A percentile compares a stretch with the other conserved stretches of the same genome.
Evolutionary conservation across 1,140 invertebrate genomes (phyloP).

Genomic region (Leptestheria dahalacensis): DNA sequence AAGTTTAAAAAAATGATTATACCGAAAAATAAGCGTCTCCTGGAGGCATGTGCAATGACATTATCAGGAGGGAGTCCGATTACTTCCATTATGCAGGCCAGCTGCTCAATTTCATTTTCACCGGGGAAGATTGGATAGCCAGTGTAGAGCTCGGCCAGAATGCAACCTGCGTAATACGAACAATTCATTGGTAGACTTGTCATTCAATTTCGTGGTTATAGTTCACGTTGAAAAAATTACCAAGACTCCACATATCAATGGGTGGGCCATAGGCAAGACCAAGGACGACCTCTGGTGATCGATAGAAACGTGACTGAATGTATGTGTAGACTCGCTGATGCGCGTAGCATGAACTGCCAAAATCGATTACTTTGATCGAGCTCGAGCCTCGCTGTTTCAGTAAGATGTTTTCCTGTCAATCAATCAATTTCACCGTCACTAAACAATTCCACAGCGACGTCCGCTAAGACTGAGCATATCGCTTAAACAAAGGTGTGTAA

Average conservation of each 20-base stretch:
- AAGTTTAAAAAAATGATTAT: too few relatives aligned
- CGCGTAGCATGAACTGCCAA: constrained; percentile 68
- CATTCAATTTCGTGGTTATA: too few relatives aligned
- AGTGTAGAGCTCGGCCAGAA: constrained; percentile 90
- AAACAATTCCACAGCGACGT: neutral
- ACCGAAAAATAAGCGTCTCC: constrained; percentile 74
- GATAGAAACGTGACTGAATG: constrained; percentile 95
- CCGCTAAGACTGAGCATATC: too few relatives aligned
- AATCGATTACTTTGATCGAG: constrained; percentile 86
- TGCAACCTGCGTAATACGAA: too few relatives aligned
- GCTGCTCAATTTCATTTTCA: constrained; percentile 94
- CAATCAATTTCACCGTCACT: neutral
- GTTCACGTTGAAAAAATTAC: too few relatives aligned
- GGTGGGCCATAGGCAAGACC: constrained; percentile 85
- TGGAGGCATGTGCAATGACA: constrained; percentile 59
- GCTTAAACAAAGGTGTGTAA: too few relatives aligned
- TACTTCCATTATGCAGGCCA: constrained; percentile 95
- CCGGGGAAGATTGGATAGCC: constrained; percentile 94
- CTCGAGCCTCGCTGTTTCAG: constrained; percentile 87
- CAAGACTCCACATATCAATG: constrained; percentile 98
- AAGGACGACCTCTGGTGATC: constrained; percentile 84
- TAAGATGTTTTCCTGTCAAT: constrained; percentile 82
- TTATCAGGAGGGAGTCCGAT: constrained; percentile 79
- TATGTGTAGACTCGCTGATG: constrained; percentile 95
- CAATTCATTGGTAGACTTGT: too few relatives aligned